A percentile compares a stretch with the other conserved stretches of the same genome.
phyloP scores from a whole-genome alignment of 2,797 vertebrate species.

The Coluber constrictor region DNA sequence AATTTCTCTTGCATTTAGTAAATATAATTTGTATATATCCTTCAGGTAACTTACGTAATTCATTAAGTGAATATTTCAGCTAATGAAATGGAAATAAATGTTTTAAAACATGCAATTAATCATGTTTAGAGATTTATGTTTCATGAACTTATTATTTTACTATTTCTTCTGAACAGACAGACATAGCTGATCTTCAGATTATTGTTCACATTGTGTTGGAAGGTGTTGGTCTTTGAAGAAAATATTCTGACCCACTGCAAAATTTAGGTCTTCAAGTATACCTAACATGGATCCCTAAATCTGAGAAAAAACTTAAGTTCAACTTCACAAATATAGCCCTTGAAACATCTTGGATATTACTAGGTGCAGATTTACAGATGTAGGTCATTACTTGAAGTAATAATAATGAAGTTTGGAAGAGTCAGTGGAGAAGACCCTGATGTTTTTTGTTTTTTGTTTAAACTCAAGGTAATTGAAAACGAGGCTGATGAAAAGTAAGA shows the following conservation, averaged over 20 bases:
- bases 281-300: neutral
- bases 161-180: neutral
- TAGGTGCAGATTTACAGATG: neutral
- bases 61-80: too few species aligned
- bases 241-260: neutral
- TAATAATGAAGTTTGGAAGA: neutral
- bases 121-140: neutral
- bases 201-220: neutral
- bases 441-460: too few species aligned
- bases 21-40: too few species aligned
- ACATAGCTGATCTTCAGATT: neutral
- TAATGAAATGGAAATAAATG: neutral
- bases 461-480: neutral
- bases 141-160: neutral
- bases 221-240: neutral
- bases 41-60: neutral
- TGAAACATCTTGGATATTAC: neutral
- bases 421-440: neutral
- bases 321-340: neutral
- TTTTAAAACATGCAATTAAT: neutral
- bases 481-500: neutral
- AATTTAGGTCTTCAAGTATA: neutral
- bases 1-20: too few species aligned
- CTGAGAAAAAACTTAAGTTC: neutral
- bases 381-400: neutral